phyloP scores from a whole-genome alignment of 2,113 vertebrate genomes.

The Pterophyllum scalare region DNA sequence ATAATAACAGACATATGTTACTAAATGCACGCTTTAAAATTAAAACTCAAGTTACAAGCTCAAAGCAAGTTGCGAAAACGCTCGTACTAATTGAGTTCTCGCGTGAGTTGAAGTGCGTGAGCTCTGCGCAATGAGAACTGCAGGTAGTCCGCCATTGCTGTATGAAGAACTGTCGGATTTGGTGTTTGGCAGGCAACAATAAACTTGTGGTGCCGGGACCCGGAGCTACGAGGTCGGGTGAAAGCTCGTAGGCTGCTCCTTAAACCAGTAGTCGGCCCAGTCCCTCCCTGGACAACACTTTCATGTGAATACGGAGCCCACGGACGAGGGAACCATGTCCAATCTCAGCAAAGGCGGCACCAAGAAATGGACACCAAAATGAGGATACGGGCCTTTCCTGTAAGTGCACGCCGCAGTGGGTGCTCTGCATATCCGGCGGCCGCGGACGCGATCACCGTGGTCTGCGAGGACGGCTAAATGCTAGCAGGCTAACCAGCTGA shows the following conservation, averaged over 20 bases:
- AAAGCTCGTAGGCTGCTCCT: constrained; percentile 69
- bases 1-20: neutral
- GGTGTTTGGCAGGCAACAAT: constrained; percentile 75
- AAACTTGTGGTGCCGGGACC: constrained; percentile 68
- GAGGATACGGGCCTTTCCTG: constrained; percentile 98
- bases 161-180: constrained; percentile 56
- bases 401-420: constrained; percentile 82
- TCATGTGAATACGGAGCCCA: constrained; percentile 81
- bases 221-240: constrained; percentile 72
- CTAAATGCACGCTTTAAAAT: neutral
- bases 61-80: neutral
- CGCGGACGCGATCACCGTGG: constrained; percentile 71
- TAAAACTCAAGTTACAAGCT: neutral
- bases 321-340: constrained; percentile 87
- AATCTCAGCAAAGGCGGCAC: constrained; percentile 97
- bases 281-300: constrained; percentile 67
- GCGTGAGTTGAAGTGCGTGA: constrained; percentile 70
- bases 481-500: constrained; percentile 58
- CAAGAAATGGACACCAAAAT: constrained; percentile 99
- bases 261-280: constrained; percentile 63
- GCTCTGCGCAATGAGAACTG: constrained; percentile 73
- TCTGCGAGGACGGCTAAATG: constrained; percentile 44
- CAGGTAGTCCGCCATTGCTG: constrained; percentile 78
- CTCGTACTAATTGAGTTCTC: constrained; percentile 38
- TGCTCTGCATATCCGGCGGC: constrained; percentile 33